Evolutionary conservation across 2,888 invertebrate genomes (phyloP).

Genomic region (Idaea aversata): DNA sequence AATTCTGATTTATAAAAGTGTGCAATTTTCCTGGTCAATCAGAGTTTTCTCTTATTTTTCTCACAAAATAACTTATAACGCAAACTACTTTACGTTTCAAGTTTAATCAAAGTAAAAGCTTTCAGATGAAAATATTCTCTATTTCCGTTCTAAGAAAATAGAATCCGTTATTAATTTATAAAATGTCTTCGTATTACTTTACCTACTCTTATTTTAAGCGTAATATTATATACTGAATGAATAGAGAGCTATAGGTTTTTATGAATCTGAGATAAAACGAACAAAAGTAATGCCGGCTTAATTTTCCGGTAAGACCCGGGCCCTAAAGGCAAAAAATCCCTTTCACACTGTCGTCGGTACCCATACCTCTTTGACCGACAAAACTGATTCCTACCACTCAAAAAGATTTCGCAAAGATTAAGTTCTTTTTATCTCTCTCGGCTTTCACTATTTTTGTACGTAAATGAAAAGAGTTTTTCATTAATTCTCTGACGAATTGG

Average conservation of each 20-base stretch:
- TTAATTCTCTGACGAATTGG: background rate
- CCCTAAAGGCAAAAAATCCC: conserved; percentile 35
- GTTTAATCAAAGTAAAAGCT: background rate
- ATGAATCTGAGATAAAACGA: conserved; percentile 42
- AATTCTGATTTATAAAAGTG: too few species aligned
- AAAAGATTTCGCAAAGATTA: conserved; percentile 48
- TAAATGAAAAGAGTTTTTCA: background rate
- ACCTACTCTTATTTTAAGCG: background rate
- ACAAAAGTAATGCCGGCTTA: conserved; percentile 61
- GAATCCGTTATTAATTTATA: background rate
- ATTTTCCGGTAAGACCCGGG: conserved; percentile 65
- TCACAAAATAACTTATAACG: background rate
- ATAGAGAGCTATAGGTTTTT: conserved; percentile 30
- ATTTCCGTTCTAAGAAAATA: background rate
- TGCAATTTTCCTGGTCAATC: too few species aligned
- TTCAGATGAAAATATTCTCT: background rate
- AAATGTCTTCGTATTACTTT: background rate
- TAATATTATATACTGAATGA: conserved; percentile 28
- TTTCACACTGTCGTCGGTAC: conserved; percentile 45
- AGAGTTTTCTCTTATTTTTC: background rate
- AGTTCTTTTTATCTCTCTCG: conserved; percentile 28
- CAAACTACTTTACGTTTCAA: background rate
- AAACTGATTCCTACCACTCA: conserved; percentile 40
- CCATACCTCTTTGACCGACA: conserved; percentile 46
- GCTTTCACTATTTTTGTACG: background rate